Percentiles rank a stretch among this genome's conserved stretches.
phyloP scores from a whole-genome alignment of 2,797 vertebrate genomes.

The Sphaeramia orbicularis region DNA sequence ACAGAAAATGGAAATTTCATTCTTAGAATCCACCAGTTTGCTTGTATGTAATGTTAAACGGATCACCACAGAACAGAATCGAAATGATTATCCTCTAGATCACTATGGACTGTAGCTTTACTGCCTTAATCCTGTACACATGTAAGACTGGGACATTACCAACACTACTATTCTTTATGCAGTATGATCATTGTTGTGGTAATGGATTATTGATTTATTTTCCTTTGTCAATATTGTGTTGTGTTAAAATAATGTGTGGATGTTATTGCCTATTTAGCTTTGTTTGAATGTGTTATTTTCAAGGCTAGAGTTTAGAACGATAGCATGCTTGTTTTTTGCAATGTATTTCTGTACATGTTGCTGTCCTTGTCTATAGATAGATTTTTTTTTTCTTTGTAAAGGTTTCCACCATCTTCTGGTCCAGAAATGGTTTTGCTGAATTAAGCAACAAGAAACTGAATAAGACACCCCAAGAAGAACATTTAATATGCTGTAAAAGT shows the following conservation, averaged over 20 bases:
- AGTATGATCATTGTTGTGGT: conserved; percentile 70
- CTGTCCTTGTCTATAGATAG: conserved; percentile 25
- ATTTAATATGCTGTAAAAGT: conserved; percentile 20
- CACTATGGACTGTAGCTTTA: not conserved
- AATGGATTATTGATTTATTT: conserved; percentile 79
- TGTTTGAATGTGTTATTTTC: conserved; percentile 73
- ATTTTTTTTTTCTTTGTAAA: conserved; percentile 38
- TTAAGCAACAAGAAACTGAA: conserved; percentile 40
- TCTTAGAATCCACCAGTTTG: conserved; percentile 53
- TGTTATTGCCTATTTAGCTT: conserved; percentile 86
- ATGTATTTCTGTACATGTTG: conserved; percentile 79
- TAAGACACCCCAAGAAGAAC: conserved; percentile 43
- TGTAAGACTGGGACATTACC: conserved; percentile 53
- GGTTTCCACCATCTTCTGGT: conserved; percentile 62
- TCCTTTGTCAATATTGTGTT: conserved; percentile 78
- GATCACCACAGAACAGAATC: conserved; percentile 35
- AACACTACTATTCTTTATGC: conserved; percentile 67
- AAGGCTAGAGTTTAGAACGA: conserved; percentile 74
- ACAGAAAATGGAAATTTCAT: conserved; percentile 37
- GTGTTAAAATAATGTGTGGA: conserved; percentile 89
- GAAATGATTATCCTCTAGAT: conserved; percentile 36
- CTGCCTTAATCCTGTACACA: conserved; percentile 18
- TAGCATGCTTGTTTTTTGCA: conserved; percentile 89
- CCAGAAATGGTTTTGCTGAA: conserved; percentile 34
- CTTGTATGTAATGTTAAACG: conserved; percentile 48